These are phyloP conservation scores for Nanorana parkeri DNA, from an alignment of 2,113 vertebrate species.

Conservation along the genomic window DNA sequence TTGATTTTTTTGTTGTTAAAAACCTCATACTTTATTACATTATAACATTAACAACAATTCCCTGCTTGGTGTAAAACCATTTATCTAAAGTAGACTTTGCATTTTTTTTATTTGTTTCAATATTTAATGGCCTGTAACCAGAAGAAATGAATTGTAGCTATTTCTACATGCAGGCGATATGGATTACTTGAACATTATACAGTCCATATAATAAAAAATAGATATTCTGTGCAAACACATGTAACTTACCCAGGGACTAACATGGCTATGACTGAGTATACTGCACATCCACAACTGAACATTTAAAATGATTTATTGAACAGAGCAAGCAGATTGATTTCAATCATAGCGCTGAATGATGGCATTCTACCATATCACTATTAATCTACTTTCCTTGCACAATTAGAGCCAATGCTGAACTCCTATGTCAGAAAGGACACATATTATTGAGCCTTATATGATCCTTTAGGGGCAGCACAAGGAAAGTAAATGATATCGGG, in stretches of 20 bases:
- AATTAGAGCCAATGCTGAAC: conserved; percentile 39
- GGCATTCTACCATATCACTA: conserved; percentile 48
- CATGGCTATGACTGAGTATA: conserved; percentile 30
- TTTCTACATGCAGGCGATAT: conserved; percentile 14
- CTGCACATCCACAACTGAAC: conserved; percentile 10
- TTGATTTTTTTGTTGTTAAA: background rate
- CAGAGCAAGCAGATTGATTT: conserved; percentile 49
- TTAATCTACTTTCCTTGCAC: conserved; percentile 45
- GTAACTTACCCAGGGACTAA: conserved; percentile 18
- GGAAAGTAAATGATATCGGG: conserved; percentile 52
- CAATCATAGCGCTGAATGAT: conserved; percentile 43
- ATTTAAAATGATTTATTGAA: conserved; percentile 52
- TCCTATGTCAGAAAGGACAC: conserved; percentile 44
- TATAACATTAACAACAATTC: conserved; percentile 7
- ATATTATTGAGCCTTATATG: conserved; percentile 44
- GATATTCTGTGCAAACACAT: conserved; percentile 13
- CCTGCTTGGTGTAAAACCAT: conserved; percentile 6
- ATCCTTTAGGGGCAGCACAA: conserved; percentile 43
- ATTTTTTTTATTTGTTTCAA: conserved; percentile 34
- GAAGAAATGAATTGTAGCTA: conserved; percentile 30
- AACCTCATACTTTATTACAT: conserved; percentile 6
- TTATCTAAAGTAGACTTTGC: background rate
- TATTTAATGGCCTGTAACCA: conserved; percentile 42
- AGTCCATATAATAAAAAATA: conserved; percentile 36
- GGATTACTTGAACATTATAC: background rate